phyloP scores from a whole-genome alignment of 2,797 vertebrate species.

The Sebastes minor region DNA sequence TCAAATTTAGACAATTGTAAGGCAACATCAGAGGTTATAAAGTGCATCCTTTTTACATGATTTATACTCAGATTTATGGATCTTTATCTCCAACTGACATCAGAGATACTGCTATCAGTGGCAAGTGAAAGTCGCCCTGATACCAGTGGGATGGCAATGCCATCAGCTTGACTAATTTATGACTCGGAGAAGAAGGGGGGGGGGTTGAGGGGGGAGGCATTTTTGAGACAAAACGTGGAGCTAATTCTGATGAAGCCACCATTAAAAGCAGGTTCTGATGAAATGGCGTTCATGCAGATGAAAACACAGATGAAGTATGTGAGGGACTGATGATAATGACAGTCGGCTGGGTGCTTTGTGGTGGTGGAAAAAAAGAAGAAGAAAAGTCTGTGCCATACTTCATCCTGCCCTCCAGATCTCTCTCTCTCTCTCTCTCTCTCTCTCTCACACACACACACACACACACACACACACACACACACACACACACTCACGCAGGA shows the following conservation, averaged over 20 bases:
- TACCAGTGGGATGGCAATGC: background rate
- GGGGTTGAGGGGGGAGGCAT: background rate
- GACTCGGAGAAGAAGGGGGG: background rate
- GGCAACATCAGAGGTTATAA: no score
- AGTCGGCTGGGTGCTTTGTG: slow-evolving; percentile 24
- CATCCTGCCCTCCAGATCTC: slow-evolving; percentile 35
- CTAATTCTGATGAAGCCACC: slow-evolving; percentile 2
- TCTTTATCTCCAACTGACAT: background rate
- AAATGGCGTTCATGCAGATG: slow-evolving; percentile 35
- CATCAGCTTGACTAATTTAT: background rate
- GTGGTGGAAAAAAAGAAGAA: background rate
- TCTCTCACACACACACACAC: slow-evolving; percentile 24
- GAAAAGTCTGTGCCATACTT: slow-evolving; percentile 17
- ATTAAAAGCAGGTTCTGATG: slow-evolving; percentile 11
- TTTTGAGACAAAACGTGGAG: background rate
- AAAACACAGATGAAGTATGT: slow-evolving; percentile 34
- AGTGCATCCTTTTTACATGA: background rate
- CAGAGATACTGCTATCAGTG: background rate
- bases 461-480: slow-evolving; percentile 28
- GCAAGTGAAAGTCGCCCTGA: background rate
- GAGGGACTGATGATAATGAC: slow-evolving; percentile 33
- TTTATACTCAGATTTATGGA: background rate
- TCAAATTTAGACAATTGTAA: no score
- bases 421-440: background rate
- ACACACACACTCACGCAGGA: slow-evolving; percentile 23